Evolutionary conservation across 2,888 invertebrate species (phyloP).

Genomic region (Stenodema calcarata): DNA sequence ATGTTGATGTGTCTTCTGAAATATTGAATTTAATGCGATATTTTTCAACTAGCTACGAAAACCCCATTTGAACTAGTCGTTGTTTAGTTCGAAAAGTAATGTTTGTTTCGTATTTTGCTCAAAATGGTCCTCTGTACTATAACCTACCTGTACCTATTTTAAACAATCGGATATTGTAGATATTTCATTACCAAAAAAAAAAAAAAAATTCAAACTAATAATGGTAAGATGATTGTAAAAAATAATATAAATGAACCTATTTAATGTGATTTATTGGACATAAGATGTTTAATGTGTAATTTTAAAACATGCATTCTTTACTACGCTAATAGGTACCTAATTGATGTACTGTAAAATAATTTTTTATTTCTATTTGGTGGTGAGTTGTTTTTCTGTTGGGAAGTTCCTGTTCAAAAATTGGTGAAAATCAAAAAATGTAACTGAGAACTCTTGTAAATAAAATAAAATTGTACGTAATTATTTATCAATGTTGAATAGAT

Average conservation of each 20-base stretch:
- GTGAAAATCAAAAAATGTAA: neutral
- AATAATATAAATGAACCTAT: slow-evolving; percentile 10
- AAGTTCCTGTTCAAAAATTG: neutral
- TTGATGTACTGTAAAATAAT: neutral
- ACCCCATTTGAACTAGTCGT: neutral
- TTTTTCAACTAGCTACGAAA: neutral
- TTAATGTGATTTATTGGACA: slow-evolving; percentile 30
- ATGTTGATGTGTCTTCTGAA: neutral
- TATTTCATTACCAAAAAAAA: neutral
- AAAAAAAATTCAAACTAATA: neutral
- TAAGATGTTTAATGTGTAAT: slow-evolving; percentile 22
- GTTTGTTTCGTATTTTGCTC: slow-evolving; percentile 11
- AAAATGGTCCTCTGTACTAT: slow-evolving; percentile 10
- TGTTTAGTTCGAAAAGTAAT: neutral
- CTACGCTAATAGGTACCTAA: slow-evolving; percentile 1
- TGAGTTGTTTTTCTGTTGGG: slow-evolving; percentile 5
- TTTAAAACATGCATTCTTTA: neutral
- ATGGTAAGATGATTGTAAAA: slow-evolving; percentile 16
- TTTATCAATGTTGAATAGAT: slow-evolving; percentile 34
- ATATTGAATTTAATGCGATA: neutral
- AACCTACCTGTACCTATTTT: slow-evolving; percentile 1
- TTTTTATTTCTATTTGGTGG: neutral
- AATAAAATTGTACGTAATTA: neutral
- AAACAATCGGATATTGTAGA: slow-evolving; percentile 14
- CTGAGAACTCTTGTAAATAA: slow-evolving; percentile 7